Conservation (phyloP, 1,140 invertebrate species). For the Procambarus clarkii region DNA sequence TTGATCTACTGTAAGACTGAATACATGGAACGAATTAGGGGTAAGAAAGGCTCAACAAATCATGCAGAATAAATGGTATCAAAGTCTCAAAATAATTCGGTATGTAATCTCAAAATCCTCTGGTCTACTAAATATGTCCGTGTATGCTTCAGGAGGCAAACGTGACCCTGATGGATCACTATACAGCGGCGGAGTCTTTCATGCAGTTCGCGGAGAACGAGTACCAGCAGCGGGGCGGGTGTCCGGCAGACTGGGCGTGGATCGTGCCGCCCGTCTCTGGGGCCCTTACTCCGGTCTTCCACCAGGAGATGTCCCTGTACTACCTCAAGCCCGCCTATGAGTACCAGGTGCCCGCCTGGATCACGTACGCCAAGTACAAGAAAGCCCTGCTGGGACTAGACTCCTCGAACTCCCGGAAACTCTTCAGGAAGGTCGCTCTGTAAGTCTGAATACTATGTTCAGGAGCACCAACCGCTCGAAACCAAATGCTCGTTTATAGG, state of each 20-base stretch:
- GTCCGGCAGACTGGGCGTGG: slow-evolving; percentile 97
- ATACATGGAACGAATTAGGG: no score
- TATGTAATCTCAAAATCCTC: no score
- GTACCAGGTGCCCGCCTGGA: slow-evolving; percentile 82
- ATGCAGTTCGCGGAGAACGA: slow-evolving; percentile 97
- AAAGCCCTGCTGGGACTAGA: not conserved
- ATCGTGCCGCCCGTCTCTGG: slow-evolving; percentile 94
- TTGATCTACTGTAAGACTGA: no score
- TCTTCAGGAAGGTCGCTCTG: slow-evolving; percentile 28
- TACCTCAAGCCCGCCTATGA: slow-evolving; percentile 89
- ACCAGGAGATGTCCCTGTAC: slow-evolving; percentile 96
- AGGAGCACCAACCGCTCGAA: no score
- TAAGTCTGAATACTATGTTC: not conserved
- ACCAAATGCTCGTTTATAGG: no score
- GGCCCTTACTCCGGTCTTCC: slow-evolving; percentile 92
- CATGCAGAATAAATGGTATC: no score
- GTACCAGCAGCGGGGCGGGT: slow-evolving; percentile 89
- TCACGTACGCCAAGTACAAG: not conserved
- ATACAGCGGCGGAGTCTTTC: slow-evolving; percentile 94
- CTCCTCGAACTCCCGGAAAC: no score
- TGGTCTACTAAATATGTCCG: no score
- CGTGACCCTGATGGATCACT: slow-evolving; percentile 95
- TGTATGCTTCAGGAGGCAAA: slow-evolving; percentile 80
- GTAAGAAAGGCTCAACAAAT: no score
- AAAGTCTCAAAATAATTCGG: no score